These are phyloP conservation scores for Rhynchophorus ferrugineus DNA, from an alignment of 1,140 invertebrate species.

Conservation along the genomic window DNA sequence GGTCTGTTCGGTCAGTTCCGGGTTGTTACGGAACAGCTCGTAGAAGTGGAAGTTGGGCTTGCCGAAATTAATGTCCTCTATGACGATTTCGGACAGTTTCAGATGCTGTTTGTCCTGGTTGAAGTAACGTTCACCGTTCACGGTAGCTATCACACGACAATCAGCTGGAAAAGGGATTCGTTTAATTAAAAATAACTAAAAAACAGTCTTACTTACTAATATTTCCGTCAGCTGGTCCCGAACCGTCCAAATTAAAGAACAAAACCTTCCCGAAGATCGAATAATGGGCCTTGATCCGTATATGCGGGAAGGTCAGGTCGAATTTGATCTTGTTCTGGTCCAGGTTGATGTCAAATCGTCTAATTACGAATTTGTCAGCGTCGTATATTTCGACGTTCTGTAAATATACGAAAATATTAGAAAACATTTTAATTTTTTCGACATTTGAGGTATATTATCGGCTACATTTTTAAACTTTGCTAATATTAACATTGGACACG, in stretches of 20 bases:
- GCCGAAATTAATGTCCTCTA: slow-evolving; percentile 19
- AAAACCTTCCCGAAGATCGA: slow-evolving; percentile 24
- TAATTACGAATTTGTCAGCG: slow-evolving; percentile 21
- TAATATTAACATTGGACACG: no score
- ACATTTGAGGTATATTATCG: slow-evolving; percentile 12
- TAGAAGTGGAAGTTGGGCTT: slow-evolving; percentile 14
- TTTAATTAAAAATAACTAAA: background rate
- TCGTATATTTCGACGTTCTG: slow-evolving; percentile 27
- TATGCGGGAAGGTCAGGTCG: slow-evolving; percentile 19
- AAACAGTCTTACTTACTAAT: slow-evolving; percentile 23
- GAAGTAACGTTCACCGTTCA: slow-evolving; percentile 15
- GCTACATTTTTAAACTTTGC: no score
- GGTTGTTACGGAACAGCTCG: slow-evolving; percentile 18
- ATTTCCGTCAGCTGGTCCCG: slow-evolving; percentile 28
- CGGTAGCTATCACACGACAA: slow-evolving; percentile 14
- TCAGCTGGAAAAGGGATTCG: slow-evolving; percentile 12
- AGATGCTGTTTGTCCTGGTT: slow-evolving; percentile 21
- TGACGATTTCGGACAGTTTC: slow-evolving; percentile 8
- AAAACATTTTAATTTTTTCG: slow-evolving; percentile 13
- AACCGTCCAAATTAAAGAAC: slow-evolving; percentile 25
- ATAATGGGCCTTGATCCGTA: slow-evolving; percentile 26
- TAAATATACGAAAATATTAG: slow-evolving; percentile 11
- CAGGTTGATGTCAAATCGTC: slow-evolving; percentile 20
- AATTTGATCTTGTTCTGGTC: slow-evolving; percentile 21
- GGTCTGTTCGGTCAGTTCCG: slow-evolving; percentile 32